A percentile compares a stretch with the other conserved stretches of the same genome.
Conservation (phyloP, 2,888 invertebrate species). For the Gastracanthus pulcherrimus region DNA sequence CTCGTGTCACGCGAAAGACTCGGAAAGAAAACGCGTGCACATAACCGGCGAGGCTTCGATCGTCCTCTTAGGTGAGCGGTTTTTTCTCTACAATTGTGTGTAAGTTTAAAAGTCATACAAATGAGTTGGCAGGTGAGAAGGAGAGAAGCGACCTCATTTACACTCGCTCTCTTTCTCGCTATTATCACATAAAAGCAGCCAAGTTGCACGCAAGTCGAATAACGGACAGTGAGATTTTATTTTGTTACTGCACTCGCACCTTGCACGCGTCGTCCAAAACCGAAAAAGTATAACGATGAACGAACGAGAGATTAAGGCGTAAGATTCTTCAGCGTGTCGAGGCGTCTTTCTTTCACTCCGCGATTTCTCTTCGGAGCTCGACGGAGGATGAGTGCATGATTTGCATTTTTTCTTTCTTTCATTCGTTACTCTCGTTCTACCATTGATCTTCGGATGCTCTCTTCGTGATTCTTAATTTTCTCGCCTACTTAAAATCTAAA, state of each 20-base stretch:
- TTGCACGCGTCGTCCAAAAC: neutral
- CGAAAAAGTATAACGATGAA: neutral
- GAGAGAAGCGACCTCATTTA: neutral
- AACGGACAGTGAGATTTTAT: neutral
- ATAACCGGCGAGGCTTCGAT: neutral
- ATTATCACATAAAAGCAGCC: constrained; percentile 1
- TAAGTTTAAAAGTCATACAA: neutral
- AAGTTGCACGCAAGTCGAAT: neutral
- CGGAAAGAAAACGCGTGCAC: neutral
- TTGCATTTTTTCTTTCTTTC: neutral
- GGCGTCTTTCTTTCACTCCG: constrained; percentile 3
- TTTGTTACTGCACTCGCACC: neutral
- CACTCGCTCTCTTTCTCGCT: constrained; percentile 7
- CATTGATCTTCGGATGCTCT: neutral
- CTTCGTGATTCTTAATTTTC: constrained; percentile 4
- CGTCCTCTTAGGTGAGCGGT: neutral
- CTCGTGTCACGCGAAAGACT: neutral
- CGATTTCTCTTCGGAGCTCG: neutral
- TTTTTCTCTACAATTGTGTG: neutral
- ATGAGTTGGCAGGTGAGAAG: neutral
- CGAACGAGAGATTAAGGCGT: neutral
- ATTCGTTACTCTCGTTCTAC: no score
- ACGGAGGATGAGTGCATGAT: no score
- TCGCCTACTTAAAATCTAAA: constrained; percentile 32
- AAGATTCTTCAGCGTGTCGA: neutral